Conservation (phyloP, 1,140 invertebrate species). For the Scaptomyza pallida region DNA sequence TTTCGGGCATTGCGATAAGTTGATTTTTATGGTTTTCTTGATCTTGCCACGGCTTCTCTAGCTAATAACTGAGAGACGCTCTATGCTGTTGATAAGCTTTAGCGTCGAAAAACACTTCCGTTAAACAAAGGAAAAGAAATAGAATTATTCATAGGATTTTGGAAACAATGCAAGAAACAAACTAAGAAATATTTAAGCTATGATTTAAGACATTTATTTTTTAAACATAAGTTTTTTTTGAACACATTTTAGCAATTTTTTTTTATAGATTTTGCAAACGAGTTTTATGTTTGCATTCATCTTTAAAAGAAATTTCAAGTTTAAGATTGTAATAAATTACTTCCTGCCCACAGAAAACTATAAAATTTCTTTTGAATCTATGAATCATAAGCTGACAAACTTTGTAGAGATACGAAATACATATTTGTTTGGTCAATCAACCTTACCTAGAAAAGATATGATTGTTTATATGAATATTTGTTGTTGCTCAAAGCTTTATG, state of each 20-base stretch:
- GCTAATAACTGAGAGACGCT: not conserved
- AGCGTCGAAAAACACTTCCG: slow-evolving; percentile 4
- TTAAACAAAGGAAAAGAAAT: not conserved
- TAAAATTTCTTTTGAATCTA: not conserved
- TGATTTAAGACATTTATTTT: not conserved
- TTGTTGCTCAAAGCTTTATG: too few species aligned
- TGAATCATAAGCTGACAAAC: slow-evolving; percentile 27
- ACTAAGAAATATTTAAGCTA: not conserved
- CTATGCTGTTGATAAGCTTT: slow-evolving; percentile 21
- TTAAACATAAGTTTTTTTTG: slow-evolving; percentile 7
- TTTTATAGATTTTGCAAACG: too few species aligned
- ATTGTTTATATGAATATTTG: not conserved
- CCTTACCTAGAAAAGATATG: not conserved
- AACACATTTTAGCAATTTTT: not conserved
- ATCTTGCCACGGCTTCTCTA: slow-evolving; percentile 25
- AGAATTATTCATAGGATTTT: not conserved
- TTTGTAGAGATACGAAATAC: too few species aligned
- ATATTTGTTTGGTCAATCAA: not conserved
- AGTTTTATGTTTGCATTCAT: not conserved
- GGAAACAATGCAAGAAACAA: not conserved
- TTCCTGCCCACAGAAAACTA: slow-evolving; percentile 9
- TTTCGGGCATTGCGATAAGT: slow-evolving; percentile 42
- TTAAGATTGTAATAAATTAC: slow-evolving; percentile 26
- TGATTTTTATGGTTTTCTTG: not conserved
- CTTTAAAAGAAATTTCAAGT: not conserved